Percentiles rank a stretch among this genome's conserved stretches.
Conservation (phyloP, 2,888 invertebrate genomes). For the Patella ulyssiponensis region DNA sequence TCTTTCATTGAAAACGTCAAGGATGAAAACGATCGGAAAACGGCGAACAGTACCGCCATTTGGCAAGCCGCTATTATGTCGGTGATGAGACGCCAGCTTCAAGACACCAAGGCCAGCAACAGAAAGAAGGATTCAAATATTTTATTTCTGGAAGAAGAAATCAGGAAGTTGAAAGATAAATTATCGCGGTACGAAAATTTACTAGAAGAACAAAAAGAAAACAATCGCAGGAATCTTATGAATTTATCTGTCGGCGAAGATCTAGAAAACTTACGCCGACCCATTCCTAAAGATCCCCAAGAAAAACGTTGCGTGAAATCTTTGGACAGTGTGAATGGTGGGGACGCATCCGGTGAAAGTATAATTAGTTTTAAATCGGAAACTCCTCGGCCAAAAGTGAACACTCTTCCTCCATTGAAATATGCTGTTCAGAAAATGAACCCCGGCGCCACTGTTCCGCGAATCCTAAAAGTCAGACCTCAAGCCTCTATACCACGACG, state of each 20-base stretch:
- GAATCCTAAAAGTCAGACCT: not conserved
- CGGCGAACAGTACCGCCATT: conserved; percentile 44
- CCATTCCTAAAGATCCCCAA: not conserved
- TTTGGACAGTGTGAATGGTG: conserved; percentile 21
- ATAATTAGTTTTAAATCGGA: not conserved
- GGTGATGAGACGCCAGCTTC: conserved; percentile 57
- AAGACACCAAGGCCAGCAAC: conserved; percentile 49
- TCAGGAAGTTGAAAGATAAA: conserved; percentile 43
- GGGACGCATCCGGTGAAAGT: not conserved
- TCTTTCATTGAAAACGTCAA: not conserved
- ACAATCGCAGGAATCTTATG: not conserved
- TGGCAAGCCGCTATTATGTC: conserved; percentile 59
- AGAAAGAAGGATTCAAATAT: conserved; percentile 53
- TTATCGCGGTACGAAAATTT: conserved; percentile 17
- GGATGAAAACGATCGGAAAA: conserved; percentile 6
- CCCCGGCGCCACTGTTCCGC: conserved; percentile 12
- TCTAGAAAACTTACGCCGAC: not conserved
- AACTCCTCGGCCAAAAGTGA: not conserved
- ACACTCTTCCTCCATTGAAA: conserved; percentile 18
- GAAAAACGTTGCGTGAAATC: conserved; percentile 17
- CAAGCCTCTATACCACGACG: conserved; percentile 17
- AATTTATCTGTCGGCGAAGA: not conserved
- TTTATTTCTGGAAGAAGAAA: conserved; percentile 47
- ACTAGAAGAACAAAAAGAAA: not conserved
- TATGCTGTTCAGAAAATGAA: conserved; percentile 6